Conservation (phyloP, 2,113 vertebrate genomes). For the Catharus minimus region DNA sequence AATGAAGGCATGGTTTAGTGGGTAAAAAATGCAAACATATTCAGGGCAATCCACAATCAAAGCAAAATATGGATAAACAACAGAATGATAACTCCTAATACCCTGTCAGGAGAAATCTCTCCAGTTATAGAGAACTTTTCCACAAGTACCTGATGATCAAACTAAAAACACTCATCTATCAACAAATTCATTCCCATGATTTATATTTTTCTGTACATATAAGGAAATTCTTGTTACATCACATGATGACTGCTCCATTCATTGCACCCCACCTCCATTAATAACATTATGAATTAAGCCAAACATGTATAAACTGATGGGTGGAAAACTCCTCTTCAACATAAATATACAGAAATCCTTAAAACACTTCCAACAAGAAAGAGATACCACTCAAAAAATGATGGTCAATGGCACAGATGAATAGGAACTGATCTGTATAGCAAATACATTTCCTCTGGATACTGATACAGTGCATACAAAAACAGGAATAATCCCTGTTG, state of each 20-base stretch:
- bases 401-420: neutral
- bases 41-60: neutral
- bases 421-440: neutral
- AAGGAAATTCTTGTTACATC: neutral
- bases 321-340: neutral
- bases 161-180: neutral
- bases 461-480: neutral
- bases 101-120: neutral
- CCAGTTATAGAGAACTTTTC: neutral
- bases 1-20: fast-evolving
- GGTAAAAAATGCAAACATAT: neutral
- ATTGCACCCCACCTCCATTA: neutral
- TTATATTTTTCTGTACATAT: neutral
- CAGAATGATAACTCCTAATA: neutral
- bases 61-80: neutral
- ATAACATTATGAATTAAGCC: neutral
- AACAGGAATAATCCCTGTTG: neutral
- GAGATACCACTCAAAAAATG: neutral
- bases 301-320: neutral
- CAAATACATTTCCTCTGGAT: neutral
- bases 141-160: neutral
- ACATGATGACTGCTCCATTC: neutral
- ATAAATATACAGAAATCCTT: neutral
- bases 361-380: neutral
- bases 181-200: neutral